Evolutionary conservation across 2,888 invertebrate genomes (phyloP).

Genomic region (Drosophila nr. fundita): DNA sequence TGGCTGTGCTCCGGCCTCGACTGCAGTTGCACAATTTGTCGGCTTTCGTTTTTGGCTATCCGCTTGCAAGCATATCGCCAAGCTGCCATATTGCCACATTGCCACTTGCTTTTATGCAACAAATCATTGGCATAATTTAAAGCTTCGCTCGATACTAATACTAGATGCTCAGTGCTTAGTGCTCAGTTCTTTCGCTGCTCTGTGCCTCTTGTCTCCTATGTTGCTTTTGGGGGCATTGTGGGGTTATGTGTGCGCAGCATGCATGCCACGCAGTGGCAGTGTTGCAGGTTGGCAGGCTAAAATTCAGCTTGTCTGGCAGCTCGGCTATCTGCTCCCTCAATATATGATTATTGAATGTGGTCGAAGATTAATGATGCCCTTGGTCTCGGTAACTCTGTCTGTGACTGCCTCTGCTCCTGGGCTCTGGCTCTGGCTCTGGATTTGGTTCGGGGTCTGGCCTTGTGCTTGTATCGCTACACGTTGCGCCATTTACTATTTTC

Average conservation of each 20-base stretch:
- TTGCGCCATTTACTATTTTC: slow-evolving; percentile 47
- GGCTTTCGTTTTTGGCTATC: slow-evolving; percentile 76
- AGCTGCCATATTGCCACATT: slow-evolving; percentile 55
- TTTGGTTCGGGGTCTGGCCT: background rate
- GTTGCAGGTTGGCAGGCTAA: slow-evolving; percentile 5
- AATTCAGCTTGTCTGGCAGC: slow-evolving; percentile 49
- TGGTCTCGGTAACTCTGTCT: slow-evolving; percentile 15
- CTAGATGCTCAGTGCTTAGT: slow-evolving; percentile 18
- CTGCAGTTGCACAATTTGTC: slow-evolving; percentile 78
- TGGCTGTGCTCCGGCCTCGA: slow-evolving; percentile 45
- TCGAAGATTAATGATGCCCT: slow-evolving; percentile 79
- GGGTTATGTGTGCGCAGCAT: slow-evolving; percentile 50
- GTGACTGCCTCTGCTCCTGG: background rate
- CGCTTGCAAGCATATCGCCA: slow-evolving; percentile 68
- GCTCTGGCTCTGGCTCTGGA: background rate
- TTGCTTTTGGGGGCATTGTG: slow-evolving; percentile 42
- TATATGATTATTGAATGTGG: slow-evolving; percentile 81
- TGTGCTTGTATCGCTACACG: slow-evolving; percentile 15
- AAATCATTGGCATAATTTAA: slow-evolving; percentile 80
- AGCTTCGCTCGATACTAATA: slow-evolving; percentile 50
- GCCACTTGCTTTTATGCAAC: slow-evolving; percentile 77
- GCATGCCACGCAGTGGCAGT: slow-evolving; percentile 6
- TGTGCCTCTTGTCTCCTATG: slow-evolving; percentile 35
- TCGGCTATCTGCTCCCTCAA: slow-evolving; percentile 50
- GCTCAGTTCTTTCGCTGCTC: slow-evolving; percentile 2